Conservation (phyloP, 2,797 vertebrate species). For the Cryptoprocta ferox region DNA sequence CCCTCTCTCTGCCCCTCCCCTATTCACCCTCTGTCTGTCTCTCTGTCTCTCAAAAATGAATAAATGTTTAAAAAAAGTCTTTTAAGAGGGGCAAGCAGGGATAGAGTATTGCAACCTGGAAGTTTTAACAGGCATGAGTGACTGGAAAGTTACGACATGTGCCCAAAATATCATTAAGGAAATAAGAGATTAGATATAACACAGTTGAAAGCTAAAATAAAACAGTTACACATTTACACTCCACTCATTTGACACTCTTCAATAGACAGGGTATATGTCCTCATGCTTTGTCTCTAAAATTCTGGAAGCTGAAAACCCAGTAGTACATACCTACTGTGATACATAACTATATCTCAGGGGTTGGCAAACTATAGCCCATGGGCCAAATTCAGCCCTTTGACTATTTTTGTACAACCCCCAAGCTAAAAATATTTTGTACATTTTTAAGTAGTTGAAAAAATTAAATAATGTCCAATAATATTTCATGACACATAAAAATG, state of each 20-base stretch:
- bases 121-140: background rate
- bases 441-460: constrained; percentile 13
- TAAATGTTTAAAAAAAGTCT: too few relatives aligned
- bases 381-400: background rate
- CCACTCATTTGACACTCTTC: background rate
- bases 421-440: background rate
- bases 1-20: too few relatives aligned
- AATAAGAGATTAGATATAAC: background rate
- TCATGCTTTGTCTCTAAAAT: background rate
- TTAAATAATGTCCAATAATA: background rate
- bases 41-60: too few relatives aligned
- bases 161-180: background rate
- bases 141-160: background rate
- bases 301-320: background rate
- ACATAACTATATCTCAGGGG: background rate
- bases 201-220: background rate
- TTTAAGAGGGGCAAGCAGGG: background rate
- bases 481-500: background rate
- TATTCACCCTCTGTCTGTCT: too few relatives aligned
- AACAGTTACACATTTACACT: background rate
- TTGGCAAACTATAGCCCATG: background rate
- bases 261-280: background rate
- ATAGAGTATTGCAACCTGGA: background rate
- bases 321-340: background rate
- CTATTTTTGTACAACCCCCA: background rate